Base-by-base conservation (phyloP, 2,888 invertebrate genomes). In the Acronicta psi region DNA sequence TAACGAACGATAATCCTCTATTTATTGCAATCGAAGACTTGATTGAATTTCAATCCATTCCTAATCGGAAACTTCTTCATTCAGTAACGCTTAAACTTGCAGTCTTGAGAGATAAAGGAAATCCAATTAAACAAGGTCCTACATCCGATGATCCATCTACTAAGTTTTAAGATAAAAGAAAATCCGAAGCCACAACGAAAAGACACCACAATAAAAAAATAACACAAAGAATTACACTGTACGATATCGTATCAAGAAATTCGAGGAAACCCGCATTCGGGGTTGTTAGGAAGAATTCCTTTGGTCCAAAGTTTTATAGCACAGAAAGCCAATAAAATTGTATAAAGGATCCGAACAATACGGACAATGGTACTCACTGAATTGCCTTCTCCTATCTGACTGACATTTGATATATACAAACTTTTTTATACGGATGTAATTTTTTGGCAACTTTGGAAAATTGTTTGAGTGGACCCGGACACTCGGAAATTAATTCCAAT, bases 291-390 rank as follows among this genome's bases (percentile, higher is more conserved):
- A 76, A 75, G 81, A 79, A 84, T 82, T 81, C 81, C 77, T 84
- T 81, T 75, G 68, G 74, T 59, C 69, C 73, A 71, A 75, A 81
- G 78, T 81, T 84, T 82, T 82, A 79, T 79, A 79, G 76, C 73
- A 69, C 66, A 73, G 66, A 75, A 79, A 78, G 68, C 79, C 80
- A 85, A 83, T 84, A 82, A 84, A 84, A 82, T 79, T 77, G 80
- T 80, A 75, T 79, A 78, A 80, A 75, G 77, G 75, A 73, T 63
- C 71, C 80, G 56, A 64, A 63, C 55, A 60, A 56, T 59, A 54
- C 67, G 75, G 76, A 80, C 75, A 77, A 75, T 74, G 73, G 73
- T 69, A 79, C 79, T 80, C 74, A 75, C 67, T 56, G 80, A 75
- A 82, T 81, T 80, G 78, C 74, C 63, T 70, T 65, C 45, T 63